phyloP scores from a whole-genome alignment of 1,140 invertebrate species.

The Drosophila biarmipes region DNA sequence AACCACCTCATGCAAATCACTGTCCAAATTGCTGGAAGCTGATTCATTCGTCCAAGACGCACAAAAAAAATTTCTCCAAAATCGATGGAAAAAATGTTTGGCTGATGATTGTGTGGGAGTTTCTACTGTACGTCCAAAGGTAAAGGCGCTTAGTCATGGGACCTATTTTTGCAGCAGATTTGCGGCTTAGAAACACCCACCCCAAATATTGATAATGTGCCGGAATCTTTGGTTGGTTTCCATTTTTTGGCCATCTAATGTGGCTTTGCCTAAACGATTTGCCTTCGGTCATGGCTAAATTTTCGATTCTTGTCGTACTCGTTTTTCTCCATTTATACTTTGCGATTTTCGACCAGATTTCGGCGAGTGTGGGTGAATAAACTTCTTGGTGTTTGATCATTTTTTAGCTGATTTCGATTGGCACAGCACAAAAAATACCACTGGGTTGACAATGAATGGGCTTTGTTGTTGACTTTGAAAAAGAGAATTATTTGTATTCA shows the following conservation, averaged over 20 bases:
- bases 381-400: constrained; percentile 62
- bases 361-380: constrained; percentile 73
- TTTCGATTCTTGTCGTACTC: constrained; percentile 48
- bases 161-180: constrained; percentile 71
- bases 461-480: constrained; percentile 71
- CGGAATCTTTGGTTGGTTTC: constrained; percentile 8
- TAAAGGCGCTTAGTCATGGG: constrained; percentile 66
- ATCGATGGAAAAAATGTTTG: constrained; percentile 44
- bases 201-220: constrained; percentile 20
- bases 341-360: constrained; percentile 29
- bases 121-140: constrained; percentile 36
- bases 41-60: constrained; percentile 30
- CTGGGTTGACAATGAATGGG: constrained; percentile 72
- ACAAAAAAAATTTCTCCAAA: constrained; percentile 66
- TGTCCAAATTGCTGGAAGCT: constrained; percentile 21
- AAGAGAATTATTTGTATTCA: constrained; percentile 4
- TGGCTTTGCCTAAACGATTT: constrained; percentile 43
- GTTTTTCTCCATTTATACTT: constrained; percentile 44
- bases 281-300: constrained; percentile 14
- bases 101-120: constrained; percentile 47
- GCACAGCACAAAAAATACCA: constrained; percentile 21
- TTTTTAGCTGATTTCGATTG: constrained; percentile 34
- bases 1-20: constrained; percentile 1
- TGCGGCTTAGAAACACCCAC: constrained; percentile 71
- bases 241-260: constrained; percentile 46